Conservation (phyloP, 2,797 vertebrate species). For the Sciurus carolinensis region DNA sequence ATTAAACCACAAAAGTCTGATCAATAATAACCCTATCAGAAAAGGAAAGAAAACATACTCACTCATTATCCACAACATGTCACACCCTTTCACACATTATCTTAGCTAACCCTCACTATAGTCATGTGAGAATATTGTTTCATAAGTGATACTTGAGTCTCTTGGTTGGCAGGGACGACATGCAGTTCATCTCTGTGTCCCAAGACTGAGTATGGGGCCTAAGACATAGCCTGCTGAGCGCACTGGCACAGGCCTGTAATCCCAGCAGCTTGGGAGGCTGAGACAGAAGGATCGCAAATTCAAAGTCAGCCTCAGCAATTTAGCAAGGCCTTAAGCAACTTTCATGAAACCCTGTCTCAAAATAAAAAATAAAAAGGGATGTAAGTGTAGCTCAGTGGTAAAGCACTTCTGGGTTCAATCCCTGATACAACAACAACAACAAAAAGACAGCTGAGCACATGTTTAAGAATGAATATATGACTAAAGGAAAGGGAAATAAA, state of each 20-base stretch:
- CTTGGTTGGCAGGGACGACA: background rate
- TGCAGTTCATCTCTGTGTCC: background rate
- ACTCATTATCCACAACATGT: background rate
- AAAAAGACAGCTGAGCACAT: background rate
- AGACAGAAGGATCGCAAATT: too few species aligned
- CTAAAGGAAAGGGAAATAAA: background rate
- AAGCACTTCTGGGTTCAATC: too few species aligned
- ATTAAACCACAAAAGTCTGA: constrained; percentile 56
- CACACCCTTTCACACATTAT: constrained; percentile 3
- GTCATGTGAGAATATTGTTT: constrained; percentile 5
- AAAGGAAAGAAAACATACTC: constrained; percentile 19
- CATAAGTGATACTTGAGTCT: constrained; percentile 23
- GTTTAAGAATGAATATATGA: background rate
- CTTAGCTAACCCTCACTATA: constrained; percentile 39
- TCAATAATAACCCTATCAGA: constrained; percentile 23
- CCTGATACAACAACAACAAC: too few species aligned
- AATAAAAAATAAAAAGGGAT: too few species aligned
- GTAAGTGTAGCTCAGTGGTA: too few species aligned
- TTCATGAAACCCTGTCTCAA: too few species aligned
- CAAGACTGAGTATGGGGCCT: background rate
- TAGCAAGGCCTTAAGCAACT: too few species aligned
- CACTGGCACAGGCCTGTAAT: too few species aligned
- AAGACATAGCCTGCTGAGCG: background rate
- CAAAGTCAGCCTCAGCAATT: too few species aligned
- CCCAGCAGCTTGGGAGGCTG: too few species aligned